Percentiles rank a stretch among this genome's conserved stretches.
phyloP scores from a whole-genome alignment of 2,113 vertebrate species.

The Anarhynchus alexandrinus region DNA sequence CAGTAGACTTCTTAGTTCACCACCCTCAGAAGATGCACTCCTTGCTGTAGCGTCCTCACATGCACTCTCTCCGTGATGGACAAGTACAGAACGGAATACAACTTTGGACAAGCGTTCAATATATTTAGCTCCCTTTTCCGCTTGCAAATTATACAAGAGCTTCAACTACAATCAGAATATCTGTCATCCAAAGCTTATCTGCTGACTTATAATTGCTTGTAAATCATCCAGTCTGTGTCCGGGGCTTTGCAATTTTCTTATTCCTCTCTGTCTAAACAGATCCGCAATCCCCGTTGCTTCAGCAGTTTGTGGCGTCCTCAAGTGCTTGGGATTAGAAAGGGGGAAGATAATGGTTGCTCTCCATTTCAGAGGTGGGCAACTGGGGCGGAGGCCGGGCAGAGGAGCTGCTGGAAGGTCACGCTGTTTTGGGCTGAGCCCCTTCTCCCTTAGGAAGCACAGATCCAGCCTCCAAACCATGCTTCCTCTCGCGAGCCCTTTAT shows the following conservation, averaged over 20 bases:
- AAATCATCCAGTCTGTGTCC: neutral
- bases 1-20: neutral
- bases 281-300: neutral
- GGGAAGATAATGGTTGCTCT: neutral
- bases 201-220: neutral
- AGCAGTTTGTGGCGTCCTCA: neutral
- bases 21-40: neutral
- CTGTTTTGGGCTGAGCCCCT: neutral
- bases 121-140: neutral
- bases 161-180: neutral
- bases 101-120: neutral
- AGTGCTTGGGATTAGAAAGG: neutral
- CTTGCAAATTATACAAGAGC: neutral
- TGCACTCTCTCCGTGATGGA: neutral
- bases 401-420: neutral
- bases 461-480: neutral
- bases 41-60: neutral
- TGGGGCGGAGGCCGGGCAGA: neutral
- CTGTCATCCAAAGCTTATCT: constrained; percentile 11
- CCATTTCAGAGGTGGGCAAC: neutral
- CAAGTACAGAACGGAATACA: neutral
- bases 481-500: neutral
- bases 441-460: neutral
- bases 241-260: neutral
- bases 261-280: neutral